A percentile compares a stretch with the other conserved stretches of the same genome.
Evolutionary conservation across 2,113 vertebrate species (phyloP).

Genomic region (Todiramphus saurophagus): DNA sequence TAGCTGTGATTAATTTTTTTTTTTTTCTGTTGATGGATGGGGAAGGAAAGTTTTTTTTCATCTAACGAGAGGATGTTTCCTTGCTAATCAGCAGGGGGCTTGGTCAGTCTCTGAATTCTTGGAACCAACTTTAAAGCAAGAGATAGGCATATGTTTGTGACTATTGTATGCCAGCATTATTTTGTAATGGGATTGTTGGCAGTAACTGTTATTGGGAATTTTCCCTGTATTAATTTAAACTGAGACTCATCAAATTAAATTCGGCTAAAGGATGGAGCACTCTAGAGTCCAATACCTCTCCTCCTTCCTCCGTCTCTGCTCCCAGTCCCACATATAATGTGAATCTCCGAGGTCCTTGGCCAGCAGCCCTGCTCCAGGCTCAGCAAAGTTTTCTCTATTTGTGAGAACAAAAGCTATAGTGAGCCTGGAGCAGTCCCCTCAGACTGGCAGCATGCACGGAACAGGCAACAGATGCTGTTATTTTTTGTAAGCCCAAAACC

Average conservation of each 20-base stretch:
- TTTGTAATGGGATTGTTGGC: neutral
- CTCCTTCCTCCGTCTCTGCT: neutral
- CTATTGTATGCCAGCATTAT: neutral
- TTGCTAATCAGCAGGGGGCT: neutral
- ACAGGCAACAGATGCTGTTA: constrained; percentile 61
- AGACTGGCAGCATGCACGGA: constrained; percentile 24
- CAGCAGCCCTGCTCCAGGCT: constrained; percentile 14
- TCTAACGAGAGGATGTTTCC: neutral
- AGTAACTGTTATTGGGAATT: neutral
- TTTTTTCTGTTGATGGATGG: neutral
- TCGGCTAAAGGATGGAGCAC: neutral
- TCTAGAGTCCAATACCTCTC: neutral
- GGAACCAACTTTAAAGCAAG: neutral
- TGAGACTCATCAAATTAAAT: neutral
- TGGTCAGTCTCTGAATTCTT: neutral
- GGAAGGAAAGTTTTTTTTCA: neutral
- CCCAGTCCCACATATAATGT: neutral
- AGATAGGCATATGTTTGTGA: neutral
- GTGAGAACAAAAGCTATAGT: constrained; percentile 46
- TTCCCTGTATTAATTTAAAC: neutral
- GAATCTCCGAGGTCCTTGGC: neutral
- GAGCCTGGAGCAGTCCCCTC: constrained; percentile 39
- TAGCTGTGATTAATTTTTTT: neutral
- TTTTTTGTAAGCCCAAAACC: constrained; percentile 65
- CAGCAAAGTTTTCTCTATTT: constrained; percentile 37